Conservation (phyloP, 2,113 vertebrate genomes). For the Brachyhypopomus occidentalis region DNA sequence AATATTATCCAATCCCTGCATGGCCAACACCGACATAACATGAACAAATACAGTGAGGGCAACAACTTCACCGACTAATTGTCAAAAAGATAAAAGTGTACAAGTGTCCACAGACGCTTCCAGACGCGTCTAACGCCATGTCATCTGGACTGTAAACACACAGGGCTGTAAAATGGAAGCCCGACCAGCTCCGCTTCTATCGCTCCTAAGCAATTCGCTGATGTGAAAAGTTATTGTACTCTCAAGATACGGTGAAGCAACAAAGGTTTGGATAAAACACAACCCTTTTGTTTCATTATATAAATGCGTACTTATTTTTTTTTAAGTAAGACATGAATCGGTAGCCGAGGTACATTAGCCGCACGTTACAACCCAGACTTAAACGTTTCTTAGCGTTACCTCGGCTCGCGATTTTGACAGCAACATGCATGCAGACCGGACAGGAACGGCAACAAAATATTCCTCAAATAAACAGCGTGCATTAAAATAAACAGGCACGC, state of each 20-base stretch:
- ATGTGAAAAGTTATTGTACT: constrained; percentile 1
- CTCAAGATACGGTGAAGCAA: not conserved
- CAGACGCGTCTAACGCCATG: constrained; percentile 61
- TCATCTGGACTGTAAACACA: constrained; percentile 68
- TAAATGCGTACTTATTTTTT: too few species aligned
- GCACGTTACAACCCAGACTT: not conserved
- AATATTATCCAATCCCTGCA: constrained; percentile 78
- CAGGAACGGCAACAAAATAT: not conserved
- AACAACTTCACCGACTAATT: constrained; percentile 53
- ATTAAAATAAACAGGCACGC: not conserved
- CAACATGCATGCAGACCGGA: constrained; percentile 14
- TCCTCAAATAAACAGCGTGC: not conserved
- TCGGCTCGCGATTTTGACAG: constrained; percentile 7
- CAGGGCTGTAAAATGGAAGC: constrained; percentile 73
- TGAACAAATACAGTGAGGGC: constrained; percentile 63
- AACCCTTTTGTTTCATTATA: too few species aligned
- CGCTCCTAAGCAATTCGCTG: too few species aligned
- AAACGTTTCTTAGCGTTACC: not conserved
- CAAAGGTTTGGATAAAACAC: too few species aligned
- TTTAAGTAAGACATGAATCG: too few species aligned
- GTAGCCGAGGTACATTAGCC: not conserved
- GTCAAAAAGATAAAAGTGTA: not conserved
- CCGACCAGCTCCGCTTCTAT: constrained; percentile 28
- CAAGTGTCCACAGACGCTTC: constrained; percentile 30
- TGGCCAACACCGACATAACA: constrained; percentile 75